Evolutionary conservation across 2,113 vertebrate genomes (phyloP).

Genomic region (Rhynchopsitta pachyrhyncha): DNA sequence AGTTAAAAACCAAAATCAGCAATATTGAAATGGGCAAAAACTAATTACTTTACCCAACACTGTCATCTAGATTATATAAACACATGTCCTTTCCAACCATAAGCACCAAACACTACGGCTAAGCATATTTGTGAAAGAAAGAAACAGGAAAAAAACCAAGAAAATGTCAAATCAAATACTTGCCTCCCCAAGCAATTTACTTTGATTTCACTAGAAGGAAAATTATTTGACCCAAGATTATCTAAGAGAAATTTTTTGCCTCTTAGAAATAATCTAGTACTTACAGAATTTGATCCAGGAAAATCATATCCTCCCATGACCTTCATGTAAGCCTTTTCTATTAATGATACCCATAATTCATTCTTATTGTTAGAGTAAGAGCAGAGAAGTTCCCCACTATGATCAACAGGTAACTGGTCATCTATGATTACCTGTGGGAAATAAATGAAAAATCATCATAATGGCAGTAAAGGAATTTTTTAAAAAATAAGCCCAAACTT

Average conservation of each 20-base stretch:
- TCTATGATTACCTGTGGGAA: constrained; percentile 93
- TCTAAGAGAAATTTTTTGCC: neutral
- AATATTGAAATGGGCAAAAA: neutral
- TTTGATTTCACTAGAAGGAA: neutral
- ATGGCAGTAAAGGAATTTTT: neutral
- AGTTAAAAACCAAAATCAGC: neutral
- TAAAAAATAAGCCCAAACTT: neutral
- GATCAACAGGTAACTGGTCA: constrained; percentile 92
- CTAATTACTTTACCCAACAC: neutral
- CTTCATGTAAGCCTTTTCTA: constrained; percentile 99
- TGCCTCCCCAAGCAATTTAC: neutral
- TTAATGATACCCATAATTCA: constrained; percentile 96
- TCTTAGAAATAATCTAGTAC: constrained; percentile 51
- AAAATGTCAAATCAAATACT: neutral
- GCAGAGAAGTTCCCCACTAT: constrained; percentile 92
- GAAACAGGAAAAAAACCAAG: neutral
- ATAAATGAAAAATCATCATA: constrained; percentile 4
- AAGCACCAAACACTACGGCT: neutral
- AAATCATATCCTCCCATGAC: constrained; percentile 99
- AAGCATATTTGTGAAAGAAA: neutral
- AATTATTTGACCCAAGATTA: neutral
- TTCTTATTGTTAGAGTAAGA: constrained; percentile 98
- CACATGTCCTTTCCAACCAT: neutral
- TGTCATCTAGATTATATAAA: neutral
- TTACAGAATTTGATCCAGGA: constrained; percentile 97